Conservation (phyloP, 1,140 invertebrate species). For the Anthonomus grandis region DNA sequence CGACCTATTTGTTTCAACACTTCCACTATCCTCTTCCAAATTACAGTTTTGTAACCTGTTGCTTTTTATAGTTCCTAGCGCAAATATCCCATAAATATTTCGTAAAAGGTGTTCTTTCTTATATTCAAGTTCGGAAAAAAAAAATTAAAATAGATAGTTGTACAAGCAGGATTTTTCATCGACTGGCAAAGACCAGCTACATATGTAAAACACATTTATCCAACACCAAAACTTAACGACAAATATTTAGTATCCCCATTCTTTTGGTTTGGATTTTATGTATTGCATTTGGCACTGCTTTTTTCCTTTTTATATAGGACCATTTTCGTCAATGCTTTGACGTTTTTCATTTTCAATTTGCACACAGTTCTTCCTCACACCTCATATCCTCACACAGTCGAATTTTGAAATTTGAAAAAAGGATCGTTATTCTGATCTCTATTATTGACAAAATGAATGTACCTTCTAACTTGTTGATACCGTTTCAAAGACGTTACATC, state of each 20-base stretch:
- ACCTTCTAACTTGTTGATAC: conserved; percentile 21
- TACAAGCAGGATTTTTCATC: conserved; percentile 10
- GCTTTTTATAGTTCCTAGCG: conserved; percentile 31
- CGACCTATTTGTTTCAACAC: conserved; percentile 45
- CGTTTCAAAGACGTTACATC: conserved; percentile 21
- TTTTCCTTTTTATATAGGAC: conserved; percentile 46
- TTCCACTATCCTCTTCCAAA: conserved; percentile 41
- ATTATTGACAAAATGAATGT: conserved; percentile 18
- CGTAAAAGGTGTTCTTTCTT: conserved; percentile 21
- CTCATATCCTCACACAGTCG: conserved; percentile 23
- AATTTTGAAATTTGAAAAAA: conserved; percentile 36
- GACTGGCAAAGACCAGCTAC: conserved; percentile 25
- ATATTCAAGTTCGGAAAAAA: conserved; percentile 29
- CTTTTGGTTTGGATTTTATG: conserved; percentile 21
- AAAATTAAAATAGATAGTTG: conserved; percentile 32
- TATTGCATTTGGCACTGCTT: conserved; percentile 27
- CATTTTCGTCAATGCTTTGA: conserved; percentile 46
- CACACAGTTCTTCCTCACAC: conserved; percentile 30
- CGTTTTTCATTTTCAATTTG: conserved; percentile 25
- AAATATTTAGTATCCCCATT: conserved; percentile 38
- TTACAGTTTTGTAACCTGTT: conserved; percentile 35
- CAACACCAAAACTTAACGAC: conserved; percentile 37
- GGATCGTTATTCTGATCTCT: conserved; percentile 21
- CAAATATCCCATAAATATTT: conserved; percentile 33
- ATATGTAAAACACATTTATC: no score